Base-by-base conservation (phyloP, 2,888 invertebrate genomes). In the Netelia virgata region DNA sequence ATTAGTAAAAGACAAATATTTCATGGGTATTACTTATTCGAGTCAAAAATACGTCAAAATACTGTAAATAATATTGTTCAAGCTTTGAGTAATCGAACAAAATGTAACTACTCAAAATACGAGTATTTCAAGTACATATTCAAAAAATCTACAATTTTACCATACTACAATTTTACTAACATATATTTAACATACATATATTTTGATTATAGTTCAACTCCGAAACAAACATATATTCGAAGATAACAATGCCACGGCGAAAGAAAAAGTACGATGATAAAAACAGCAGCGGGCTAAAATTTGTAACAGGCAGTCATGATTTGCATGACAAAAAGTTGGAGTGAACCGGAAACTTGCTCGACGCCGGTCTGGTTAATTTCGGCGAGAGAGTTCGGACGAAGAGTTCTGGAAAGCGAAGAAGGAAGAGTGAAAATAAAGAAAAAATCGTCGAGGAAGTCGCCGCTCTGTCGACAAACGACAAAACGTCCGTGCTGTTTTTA, bases 401-500 rank as follows among this genome's bases (percentile, higher is more conserved):
- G 16, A 47, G 14, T 47, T 47, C 14, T 47, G 10, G 6, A 18
- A 16, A 9, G 57, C 2, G 16, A 9, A 47, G n/a, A 41, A n/a
- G 41, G 16, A 41, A n/a, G n/a, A 16, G 57, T 20, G 14, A 72
- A 55, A 47, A 59, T 43, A 18, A 57, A 64, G 20, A 20, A 41
- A 80, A 75, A 75, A 79, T 73, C 23, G 81, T 18, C 64, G 75
- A 73, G 77, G 9, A 73, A 69, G 73, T 76, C 76, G 81, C 63
- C 64, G 55, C 47, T 76, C 20, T 68, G 69, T 81, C 81, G 80
- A 36, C 76, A 76, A 79, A 81, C 73, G 72, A 76, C 64, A 82
- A 57, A 20, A 47, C 73, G 55, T 16, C 16, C 18, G 77, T 73
- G 76, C 81, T 84, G 77, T 84, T 84, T 84, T 84, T 77, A 74